Evolutionary conservation across 2,113 vertebrate species (phyloP).

Genomic region (Meriones unguiculatus): DNA sequence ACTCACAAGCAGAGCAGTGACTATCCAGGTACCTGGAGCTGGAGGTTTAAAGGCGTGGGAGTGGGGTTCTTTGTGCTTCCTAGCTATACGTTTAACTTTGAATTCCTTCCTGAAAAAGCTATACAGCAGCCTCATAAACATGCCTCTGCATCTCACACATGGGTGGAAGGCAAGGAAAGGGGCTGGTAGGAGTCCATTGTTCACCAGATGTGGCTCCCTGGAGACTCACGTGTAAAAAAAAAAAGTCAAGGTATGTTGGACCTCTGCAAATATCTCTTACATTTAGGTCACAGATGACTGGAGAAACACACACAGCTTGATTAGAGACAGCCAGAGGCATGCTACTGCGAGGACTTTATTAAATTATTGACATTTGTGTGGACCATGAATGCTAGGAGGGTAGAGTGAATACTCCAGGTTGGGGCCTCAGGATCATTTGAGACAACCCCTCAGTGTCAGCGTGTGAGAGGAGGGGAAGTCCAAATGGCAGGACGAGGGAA

Average conservation of each 20-base stretch:
- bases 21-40: neutral
- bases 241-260: slow-evolving; percentile 54
- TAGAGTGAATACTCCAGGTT: neutral
- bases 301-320: slow-evolving; percentile 43
- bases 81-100: neutral
- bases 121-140: neutral
- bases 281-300: slow-evolving; percentile 58
- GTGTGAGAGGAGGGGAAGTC: neutral
- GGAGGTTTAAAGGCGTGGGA: neutral
- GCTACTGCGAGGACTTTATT: slow-evolving; percentile 64
- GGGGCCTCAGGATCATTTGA: neutral
- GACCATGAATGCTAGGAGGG: neutral
- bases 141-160: neutral
- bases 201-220: neutral
- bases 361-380: slow-evolving; percentile 75
- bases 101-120: neutral
- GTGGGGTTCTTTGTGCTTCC: neutral
- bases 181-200: neutral
- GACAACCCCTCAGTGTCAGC: neutral
- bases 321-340: slow-evolving; percentile 70
- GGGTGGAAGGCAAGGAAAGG: neutral
- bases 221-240: neutral
- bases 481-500: accelerated
- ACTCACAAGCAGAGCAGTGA: neutral
- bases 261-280: slow-evolving; percentile 50